phyloP scores from a whole-genome alignment of 2,888 invertebrate genomes.

The Nymphalis urticae region DNA sequence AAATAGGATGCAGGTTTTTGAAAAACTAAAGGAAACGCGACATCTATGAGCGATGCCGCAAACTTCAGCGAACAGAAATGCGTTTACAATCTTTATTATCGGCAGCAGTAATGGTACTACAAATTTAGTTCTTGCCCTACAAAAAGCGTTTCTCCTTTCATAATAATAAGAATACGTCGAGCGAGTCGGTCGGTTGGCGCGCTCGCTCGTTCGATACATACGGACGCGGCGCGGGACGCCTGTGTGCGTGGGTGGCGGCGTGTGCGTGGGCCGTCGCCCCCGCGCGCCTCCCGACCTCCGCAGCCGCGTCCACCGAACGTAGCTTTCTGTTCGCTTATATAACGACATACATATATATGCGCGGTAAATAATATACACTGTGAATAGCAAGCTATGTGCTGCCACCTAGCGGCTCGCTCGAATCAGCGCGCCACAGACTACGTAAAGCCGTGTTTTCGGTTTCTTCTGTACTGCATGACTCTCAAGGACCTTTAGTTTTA shows the following conservation, averaged over 20 bases:
- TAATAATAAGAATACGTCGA: constrained; percentile 84
- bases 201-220: constrained; percentile 76
- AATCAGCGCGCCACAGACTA: constrained; percentile 57
- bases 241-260: constrained; percentile 57
- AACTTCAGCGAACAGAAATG: constrained; percentile 78
- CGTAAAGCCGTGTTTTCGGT: constrained; percentile 60
- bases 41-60: constrained; percentile 73
- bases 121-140: constrained; percentile 82
- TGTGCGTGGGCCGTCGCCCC: constrained; percentile 42
- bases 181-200: constrained; percentile 78
- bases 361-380: constrained; percentile 78
- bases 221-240: constrained; percentile 55
- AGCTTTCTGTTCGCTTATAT: constrained; percentile 82
- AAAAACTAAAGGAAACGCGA: constrained; percentile 61
- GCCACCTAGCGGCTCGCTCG: constrained; percentile 76
- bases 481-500: constrained; percentile 41
- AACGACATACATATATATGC: constrained; percentile 74
- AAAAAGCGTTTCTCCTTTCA: constrained; percentile 82
- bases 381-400: constrained; percentile 78
- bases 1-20: constrained; percentile 30
- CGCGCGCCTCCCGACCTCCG: constrained; percentile 45
- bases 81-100: constrained; percentile 80
- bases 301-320: constrained; percentile 56
- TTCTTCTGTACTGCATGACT: constrained; percentile 47
- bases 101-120: constrained; percentile 73